These are phyloP conservation scores for Gephyroberyx darwinii DNA, from an alignment of 2,797 vertebrate species.

Conservation along the genomic window DNA sequence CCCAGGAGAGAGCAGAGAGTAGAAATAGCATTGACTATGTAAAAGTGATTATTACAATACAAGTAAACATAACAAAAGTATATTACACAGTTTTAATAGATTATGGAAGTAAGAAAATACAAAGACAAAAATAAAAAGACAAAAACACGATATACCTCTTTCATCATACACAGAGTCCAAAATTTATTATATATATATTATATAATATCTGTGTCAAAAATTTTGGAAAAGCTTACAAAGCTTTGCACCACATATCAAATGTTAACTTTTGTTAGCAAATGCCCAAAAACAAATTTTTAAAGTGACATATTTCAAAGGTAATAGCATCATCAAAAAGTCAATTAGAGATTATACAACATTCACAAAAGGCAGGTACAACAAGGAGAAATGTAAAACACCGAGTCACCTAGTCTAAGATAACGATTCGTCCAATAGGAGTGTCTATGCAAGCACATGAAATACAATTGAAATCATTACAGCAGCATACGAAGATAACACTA, in stretches of 20 bases:
- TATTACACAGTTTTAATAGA: background rate
- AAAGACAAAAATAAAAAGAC: background rate
- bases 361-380: conserved; percentile 31
- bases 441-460: conserved; percentile 38
- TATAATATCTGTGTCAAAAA: conserved; percentile 45
- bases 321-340: conserved; percentile 36
- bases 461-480: conserved; percentile 45
- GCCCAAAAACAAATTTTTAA: conserved; percentile 27
- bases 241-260: conserved; percentile 36
- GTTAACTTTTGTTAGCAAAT: conserved; percentile 19
- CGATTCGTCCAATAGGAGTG: conserved; percentile 37
- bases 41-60: background rate
- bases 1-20: background rate
- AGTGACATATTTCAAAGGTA: conserved; percentile 39
- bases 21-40: background rate
- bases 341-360: conserved; percentile 26
- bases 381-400: conserved; percentile 37
- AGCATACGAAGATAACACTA: conserved; percentile 29
- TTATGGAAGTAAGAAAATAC: background rate
- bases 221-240: conserved; percentile 34
- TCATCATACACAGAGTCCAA: conserved; percentile 52
- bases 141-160: conserved; percentile 25
- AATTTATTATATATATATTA: too few species aligned
- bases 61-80: background rate
- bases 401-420: background rate